Percentiles rank a stretch among this genome's conserved stretches.
Evolutionary conservation across 2,113 vertebrate genomes (phyloP).

Genomic region (Lagopus muta): DNA sequence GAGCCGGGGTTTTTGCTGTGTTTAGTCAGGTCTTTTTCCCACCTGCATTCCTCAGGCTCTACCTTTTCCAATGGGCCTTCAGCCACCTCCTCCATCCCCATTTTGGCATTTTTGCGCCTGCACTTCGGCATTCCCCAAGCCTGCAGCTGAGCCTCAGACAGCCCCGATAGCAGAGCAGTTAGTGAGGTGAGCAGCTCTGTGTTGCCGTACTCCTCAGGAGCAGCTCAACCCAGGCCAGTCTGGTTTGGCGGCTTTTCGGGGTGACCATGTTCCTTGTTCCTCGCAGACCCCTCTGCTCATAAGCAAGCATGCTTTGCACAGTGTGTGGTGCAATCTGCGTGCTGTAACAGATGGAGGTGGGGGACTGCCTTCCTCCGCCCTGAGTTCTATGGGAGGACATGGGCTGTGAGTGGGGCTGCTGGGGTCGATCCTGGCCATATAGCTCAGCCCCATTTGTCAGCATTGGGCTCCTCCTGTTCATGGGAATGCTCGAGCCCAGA

Average conservation of each 20-base stretch:
- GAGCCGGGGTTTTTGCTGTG: neutral
- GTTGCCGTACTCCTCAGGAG: neutral
- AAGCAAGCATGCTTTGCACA: neutral
- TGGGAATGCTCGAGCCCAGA: neutral
- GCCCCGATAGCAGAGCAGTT: neutral
- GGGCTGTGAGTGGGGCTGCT: neutral
- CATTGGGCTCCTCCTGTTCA: accelerated
- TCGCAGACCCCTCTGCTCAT: accelerated
- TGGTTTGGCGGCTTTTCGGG: neutral
- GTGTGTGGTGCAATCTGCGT: accelerated
- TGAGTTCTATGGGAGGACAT: accelerated
- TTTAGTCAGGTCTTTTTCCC: neutral
- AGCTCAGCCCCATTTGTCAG: neutral
- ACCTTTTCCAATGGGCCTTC: neutral
- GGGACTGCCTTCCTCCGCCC: neutral
- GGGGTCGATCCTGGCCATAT: accelerated
- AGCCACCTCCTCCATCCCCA: neutral
- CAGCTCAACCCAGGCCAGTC: accelerated
- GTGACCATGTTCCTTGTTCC: accelerated
- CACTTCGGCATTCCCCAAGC: neutral
- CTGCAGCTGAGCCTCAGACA: neutral
- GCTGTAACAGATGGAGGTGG: accelerated
- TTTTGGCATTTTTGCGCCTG: neutral
- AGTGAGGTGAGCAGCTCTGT: accelerated
- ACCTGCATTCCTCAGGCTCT: neutral